Evolutionary conservation across 2,888 invertebrate genomes (phyloP).

Genomic region (Lithophane socia): DNA sequence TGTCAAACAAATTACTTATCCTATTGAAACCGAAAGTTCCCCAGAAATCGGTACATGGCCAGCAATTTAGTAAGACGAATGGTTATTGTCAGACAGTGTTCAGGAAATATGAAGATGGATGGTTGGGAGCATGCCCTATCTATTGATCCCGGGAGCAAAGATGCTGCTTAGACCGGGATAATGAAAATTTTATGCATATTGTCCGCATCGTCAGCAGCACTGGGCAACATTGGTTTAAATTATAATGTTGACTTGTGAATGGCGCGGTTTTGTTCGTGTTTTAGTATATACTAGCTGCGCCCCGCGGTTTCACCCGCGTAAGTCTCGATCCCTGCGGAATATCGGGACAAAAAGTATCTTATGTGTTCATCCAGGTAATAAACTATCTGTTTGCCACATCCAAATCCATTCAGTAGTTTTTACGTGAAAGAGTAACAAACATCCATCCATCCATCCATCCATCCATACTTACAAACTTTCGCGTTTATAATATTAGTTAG

Average conservation of each 20-base stretch:
- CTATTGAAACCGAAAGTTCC: conserved; percentile 47
- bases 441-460: too few relatives aligned
- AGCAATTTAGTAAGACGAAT: conserved; percentile 84
- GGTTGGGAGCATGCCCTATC: conserved; percentile 71
- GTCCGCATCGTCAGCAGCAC: conserved; percentile 20
- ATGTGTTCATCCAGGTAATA: too few relatives aligned
- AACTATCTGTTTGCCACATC: too few relatives aligned
- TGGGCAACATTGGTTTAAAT: conserved; percentile 20
- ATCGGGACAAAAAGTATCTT: too few relatives aligned
- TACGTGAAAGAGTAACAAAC: too few relatives aligned
- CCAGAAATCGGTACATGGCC: conserved; percentile 75
- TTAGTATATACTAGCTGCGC: too few relatives aligned
- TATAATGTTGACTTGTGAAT: conserved; percentile 5
- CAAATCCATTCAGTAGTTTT: too few relatives aligned
- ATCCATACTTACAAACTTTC: too few relatives aligned
- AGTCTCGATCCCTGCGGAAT: too few relatives aligned
- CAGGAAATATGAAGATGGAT: conserved; percentile 86
- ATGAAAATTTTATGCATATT: conserved; percentile 55
- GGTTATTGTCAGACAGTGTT: conserved; percentile 80
- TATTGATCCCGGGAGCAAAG: conserved; percentile 65
- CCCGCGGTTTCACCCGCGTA: too few relatives aligned
- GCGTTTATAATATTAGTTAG: too few relatives aligned
- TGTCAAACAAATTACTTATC: conserved; percentile 62
- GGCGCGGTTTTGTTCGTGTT: neutral
- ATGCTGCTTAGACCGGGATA: conserved; percentile 45